A percentile compares a stretch with the other conserved stretches of the same genome.
Conservation (phyloP, 2,888 invertebrate species). For the Callyntrura sp. region DNA sequence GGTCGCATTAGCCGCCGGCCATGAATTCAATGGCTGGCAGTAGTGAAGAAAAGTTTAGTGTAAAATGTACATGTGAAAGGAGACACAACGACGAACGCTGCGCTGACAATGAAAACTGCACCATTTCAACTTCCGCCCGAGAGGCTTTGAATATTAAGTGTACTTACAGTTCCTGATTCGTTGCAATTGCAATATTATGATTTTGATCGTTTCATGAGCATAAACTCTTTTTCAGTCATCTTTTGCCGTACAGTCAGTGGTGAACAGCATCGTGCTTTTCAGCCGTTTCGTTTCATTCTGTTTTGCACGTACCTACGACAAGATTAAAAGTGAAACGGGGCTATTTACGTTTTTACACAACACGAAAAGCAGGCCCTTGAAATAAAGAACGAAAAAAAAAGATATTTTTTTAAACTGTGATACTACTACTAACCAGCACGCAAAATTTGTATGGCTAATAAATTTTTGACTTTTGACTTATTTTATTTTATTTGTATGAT, state of each 20-base stretch:
- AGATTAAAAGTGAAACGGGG: constrained; percentile 38
- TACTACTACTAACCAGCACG: background rate
- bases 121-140: constrained; percentile 63
- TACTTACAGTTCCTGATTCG: constrained; percentile 20
- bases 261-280: background rate
- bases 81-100: background rate
- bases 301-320: too few relatives aligned
- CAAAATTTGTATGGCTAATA: constrained; percentile 18
- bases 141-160: constrained; percentile 48
- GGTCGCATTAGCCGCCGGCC: constrained; percentile 50
- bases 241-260: background rate
- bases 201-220: constrained; percentile 34
- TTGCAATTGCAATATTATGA: constrained; percentile 25
- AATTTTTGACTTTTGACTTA: constrained; percentile 34
- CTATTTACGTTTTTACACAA: background rate
- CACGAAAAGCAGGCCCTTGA: background rate
- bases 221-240: constrained; percentile 42
- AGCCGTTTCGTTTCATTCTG: background rate
- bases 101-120: constrained; percentile 61
- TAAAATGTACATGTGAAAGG: constrained; percentile 30
- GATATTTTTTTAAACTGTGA: background rate
- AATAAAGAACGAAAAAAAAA: background rate
- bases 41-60: constrained; percentile 25
- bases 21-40: constrained; percentile 28
- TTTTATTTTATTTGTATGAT: constrained; percentile 33